These are phyloP conservation scores for Chloroclysta siterata DNA, from an alignment of 2,888 invertebrate species.

Conservation along the genomic window DNA sequence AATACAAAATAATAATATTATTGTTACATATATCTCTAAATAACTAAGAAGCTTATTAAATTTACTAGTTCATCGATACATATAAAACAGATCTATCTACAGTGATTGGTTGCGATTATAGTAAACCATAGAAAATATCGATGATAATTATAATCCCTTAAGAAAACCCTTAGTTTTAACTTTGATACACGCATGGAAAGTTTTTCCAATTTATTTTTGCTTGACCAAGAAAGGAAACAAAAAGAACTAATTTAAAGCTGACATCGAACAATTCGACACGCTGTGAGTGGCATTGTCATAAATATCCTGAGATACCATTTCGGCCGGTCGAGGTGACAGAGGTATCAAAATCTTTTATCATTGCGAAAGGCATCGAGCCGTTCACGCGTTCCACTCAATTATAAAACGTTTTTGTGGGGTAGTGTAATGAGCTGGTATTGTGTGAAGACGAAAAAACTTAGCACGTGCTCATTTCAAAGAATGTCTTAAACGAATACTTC, in stretches of 20 bases:
- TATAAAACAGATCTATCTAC: no score
- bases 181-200: not conserved
- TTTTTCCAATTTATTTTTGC: not conserved
- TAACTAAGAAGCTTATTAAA: no score
- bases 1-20: no score
- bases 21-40: no score
- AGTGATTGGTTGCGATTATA: no score
- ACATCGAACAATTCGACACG: slow-evolving; percentile 8
- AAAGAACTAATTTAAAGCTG: slow-evolving; percentile 13
- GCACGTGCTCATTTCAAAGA: slow-evolving; percentile 31
- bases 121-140: no score
- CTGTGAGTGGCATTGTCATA: not conserved
- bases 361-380: slow-evolving; percentile 36
- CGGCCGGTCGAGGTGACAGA: not conserved
- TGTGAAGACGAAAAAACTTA: slow-evolving; percentile 38
- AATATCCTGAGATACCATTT: slow-evolving; percentile 11
- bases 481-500: slow-evolving; percentile 19
- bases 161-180: no score
- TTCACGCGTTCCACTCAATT: slow-evolving; percentile 52
- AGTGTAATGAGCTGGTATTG: slow-evolving; percentile 49
- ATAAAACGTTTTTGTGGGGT: slow-evolving; percentile 50
- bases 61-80: no score
- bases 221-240: not conserved
- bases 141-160: no score
- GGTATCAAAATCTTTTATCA: slow-evolving; percentile 25